These are phyloP conservation scores for Mystacides longicornis DNA, from an alignment of 2,888 invertebrate species.

Conservation along the genomic window DNA sequence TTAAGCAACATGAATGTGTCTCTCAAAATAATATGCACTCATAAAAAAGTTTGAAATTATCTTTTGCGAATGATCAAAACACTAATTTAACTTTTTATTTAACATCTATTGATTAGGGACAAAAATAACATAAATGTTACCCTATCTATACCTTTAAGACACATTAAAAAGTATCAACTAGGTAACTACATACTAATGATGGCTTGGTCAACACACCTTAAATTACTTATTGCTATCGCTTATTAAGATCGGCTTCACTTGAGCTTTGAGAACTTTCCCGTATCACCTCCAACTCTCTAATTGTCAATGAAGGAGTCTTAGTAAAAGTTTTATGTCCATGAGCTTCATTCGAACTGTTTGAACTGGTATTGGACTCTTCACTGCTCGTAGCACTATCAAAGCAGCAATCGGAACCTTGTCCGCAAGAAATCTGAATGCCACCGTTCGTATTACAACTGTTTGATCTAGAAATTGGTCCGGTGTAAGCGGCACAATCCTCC, in stretches of 20 bases:
- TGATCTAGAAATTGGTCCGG: constrained; percentile 34
- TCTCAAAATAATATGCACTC: too few relatives aligned
- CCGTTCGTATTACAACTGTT: constrained; percentile 29
- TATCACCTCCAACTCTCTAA: constrained; percentile 47
- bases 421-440: constrained; percentile 28
- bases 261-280: constrained; percentile 49
- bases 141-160: too few relatives aligned
- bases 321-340: constrained; percentile 33
- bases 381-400: constrained; percentile 34
- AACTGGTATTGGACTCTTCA: constrained; percentile 34
- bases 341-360: not conserved
- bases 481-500: constrained; percentile 37
- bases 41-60: too few relatives aligned
- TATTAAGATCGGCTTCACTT: constrained; percentile 34
- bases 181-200: too few relatives aligned
- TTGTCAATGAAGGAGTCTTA: constrained; percentile 43
- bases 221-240: not conserved
- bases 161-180: too few relatives aligned
- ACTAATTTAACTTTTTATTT: too few relatives aligned
- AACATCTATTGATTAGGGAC: too few relatives aligned
- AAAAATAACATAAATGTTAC: too few relatives aligned
- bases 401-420: constrained; percentile 31
- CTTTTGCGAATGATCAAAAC: too few relatives aligned
- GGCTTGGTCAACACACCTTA: too few relatives aligned
- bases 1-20: too few relatives aligned